Percentiles rank a stretch among this genome's conserved stretches.
phyloP scores from a whole-genome alignment of 2,888 invertebrate genomes.

The Ormyrus labotus region DNA sequence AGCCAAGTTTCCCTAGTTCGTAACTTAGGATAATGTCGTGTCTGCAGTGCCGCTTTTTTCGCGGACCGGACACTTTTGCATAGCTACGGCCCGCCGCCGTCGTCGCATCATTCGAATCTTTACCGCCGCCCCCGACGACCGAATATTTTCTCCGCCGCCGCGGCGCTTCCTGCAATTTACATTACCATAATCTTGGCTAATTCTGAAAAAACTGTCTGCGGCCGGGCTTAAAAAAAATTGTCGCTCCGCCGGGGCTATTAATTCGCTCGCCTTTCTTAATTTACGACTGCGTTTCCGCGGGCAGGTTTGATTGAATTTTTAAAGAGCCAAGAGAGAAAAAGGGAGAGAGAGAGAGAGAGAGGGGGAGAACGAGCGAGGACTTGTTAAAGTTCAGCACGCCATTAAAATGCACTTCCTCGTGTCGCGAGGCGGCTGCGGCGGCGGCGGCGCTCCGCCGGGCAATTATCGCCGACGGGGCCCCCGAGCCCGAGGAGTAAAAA shows the following conservation, averaged over 20 bases:
- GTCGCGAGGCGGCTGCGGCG: not conserved
- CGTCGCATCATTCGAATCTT: not conserved
- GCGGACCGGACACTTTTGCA: slow-evolving; percentile 62
- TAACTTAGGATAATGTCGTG: slow-evolving; percentile 68
- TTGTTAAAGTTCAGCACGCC: slow-evolving; percentile 37
- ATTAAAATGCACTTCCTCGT: slow-evolving; percentile 48
- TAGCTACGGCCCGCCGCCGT: slow-evolving; percentile 58
- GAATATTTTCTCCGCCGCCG: too few species aligned
- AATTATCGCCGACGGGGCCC: slow-evolving; percentile 28
- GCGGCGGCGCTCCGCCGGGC: not conserved
- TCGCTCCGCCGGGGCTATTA: too few species aligned
- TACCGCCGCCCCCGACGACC: slow-evolving; percentile 44
- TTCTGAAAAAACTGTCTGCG: not conserved
- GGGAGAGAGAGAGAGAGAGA: too few species aligned
- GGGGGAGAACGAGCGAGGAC: slow-evolving; percentile 14
- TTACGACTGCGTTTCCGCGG: too few species aligned
- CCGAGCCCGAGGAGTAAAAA: not conserved
- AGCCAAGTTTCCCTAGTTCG: slow-evolving; percentile 65
- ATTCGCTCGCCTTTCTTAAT: too few species aligned
- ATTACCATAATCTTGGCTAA: slow-evolving; percentile 45
- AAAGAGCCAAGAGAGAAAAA: slow-evolving; percentile 5
- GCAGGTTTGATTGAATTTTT: not conserved
- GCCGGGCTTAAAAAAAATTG: not conserved
- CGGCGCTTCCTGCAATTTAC: not conserved
- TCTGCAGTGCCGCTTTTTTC: slow-evolving; percentile 49